Evolutionary conservation across 2,888 invertebrate species (phyloP).

Genomic region (Erpobdella octoculata): DNA sequence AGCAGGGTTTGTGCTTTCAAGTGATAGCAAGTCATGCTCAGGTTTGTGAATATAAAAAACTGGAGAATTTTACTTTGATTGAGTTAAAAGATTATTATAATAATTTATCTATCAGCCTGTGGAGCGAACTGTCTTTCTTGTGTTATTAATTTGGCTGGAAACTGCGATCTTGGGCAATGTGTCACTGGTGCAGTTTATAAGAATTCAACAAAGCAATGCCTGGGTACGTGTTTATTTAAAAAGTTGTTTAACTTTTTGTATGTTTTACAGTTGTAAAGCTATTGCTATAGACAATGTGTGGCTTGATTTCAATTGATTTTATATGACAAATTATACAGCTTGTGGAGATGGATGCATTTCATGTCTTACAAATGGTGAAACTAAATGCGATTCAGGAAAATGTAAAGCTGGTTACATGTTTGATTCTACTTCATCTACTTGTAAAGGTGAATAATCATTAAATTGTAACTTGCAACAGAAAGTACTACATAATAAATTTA

Average conservation of each 20-base stretch:
- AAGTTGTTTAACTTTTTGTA: neutral
- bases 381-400: constrained; percentile 26
- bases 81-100: neutral
- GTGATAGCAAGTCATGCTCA: constrained; percentile 8
- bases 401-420: constrained; percentile 22
- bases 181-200: constrained; percentile 22
- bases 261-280: neutral
- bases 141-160: constrained; percentile 23
- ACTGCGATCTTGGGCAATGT: constrained; percentile 30
- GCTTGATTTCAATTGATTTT: neutral
- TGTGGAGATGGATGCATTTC: constrained; percentile 23
- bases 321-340: neutral
- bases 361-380: constrained; percentile 22
- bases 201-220: constrained; percentile 26
- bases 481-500: neutral
- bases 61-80: neutral
- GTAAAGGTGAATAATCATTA: constrained; percentile 25
- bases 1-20: constrained; percentile 12
- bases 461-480: neutral
- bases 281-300: neutral
- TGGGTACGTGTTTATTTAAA: constrained; percentile 27
- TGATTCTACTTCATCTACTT: constrained; percentile 18
- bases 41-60: neutral
- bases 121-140: constrained; percentile 29
- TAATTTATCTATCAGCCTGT: constrained; percentile 25